Evolutionary conservation across 2,113 vertebrate species (phyloP), one percentile per base, ranked within the genome.

Genomic region (Fulica atra): DNA sequence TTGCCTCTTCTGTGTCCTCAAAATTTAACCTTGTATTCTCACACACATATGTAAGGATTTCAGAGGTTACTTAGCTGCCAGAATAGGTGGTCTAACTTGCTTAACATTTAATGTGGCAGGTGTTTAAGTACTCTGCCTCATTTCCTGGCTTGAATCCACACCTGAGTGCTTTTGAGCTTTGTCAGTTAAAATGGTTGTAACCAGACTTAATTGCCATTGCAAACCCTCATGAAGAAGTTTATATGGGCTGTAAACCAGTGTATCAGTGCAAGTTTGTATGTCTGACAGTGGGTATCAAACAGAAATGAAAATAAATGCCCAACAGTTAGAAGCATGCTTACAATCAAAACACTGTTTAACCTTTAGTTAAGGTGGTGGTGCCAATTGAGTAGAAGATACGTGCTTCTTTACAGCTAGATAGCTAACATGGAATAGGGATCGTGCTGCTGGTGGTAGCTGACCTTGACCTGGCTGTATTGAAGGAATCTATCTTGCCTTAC

Each of bases 351-450:
- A 16, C 6, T 26, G 2, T 61, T 85, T 38, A 65, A 48, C n/a
- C 3, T 26, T 50, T 78, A 54, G 11, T 54, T 76, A 63, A 36
- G 15, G 11, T 50, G 6, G 11, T 73, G 60, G 19, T 46, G 44
- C 35, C 19, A 21, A 38, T 53, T n/a, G 46, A 53, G 33, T 54
- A 13, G 29, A 60, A 80, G 46, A 38, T 35, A 6, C 0, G 0
- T 79, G 23, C 21, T 61, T 70, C 84, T 81, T 79, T 60, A 18
- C 36, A 40, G 33, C 33, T 57, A 35, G 7, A 23, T 42, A 73
- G 17, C n/a, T 64, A 42, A 51, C 7, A 16, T 2, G 44, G 33
- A 65, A 9, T 16, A 88, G 42, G 3, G 12, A 40, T 72, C 21
- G 33, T 81, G 40, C 46, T 70, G 35, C 33, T 93, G 35, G 8